phyloP scores from a whole-genome alignment of 53 echinoderm and acorn worm species.

The Apostichopus leukothele region DNA sequence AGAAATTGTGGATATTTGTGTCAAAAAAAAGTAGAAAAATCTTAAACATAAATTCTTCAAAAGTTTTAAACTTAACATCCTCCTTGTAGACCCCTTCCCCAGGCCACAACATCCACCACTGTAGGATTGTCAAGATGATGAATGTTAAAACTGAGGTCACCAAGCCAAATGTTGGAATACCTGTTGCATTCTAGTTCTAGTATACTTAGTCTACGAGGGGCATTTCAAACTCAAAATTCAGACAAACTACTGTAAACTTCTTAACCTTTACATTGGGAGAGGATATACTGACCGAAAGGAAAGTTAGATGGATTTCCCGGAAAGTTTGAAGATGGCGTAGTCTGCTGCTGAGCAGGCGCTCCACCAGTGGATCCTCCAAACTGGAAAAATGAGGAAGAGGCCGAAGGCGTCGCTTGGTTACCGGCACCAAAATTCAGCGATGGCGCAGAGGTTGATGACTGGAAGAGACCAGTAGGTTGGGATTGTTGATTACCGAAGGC shows the following conservation, averaged over 20 bases:
- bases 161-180: neutral
- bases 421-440: slow-evolving; percentile 22
- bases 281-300: neutral
- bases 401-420: neutral
- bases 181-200: neutral
- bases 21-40: no score
- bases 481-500: slow-evolving; percentile 9
- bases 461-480: neutral
- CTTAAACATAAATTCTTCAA: no score
- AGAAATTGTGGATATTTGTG: neutral
- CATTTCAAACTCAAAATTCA: no score
- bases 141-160: no score
- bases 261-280: no score
- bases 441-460: slow-evolving; percentile 21
- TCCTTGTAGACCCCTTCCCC: no score
- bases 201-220: no score
- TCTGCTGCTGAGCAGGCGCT: neutral
- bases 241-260: no score
- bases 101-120: no score
- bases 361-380: neutral
- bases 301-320: neutral
- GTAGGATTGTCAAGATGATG: no score
- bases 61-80: no score
- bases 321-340: slow-evolving; percentile 11
- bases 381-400: neutral